Conservation (phyloP, 2,888 invertebrate species). For the Ornithoptera alexandrae region DNA sequence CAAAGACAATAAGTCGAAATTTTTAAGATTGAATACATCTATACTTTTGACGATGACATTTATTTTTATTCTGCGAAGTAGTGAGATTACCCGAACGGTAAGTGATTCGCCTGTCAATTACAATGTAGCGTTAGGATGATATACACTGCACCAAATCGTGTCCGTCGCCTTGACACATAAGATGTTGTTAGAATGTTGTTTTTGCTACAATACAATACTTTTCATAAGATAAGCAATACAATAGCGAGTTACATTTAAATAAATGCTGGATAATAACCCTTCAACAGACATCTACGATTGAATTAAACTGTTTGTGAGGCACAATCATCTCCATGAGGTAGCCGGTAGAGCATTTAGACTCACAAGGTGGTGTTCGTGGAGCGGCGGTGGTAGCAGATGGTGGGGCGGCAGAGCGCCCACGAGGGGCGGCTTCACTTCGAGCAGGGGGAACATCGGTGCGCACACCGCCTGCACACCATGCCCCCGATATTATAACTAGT, state of each 20-base stretch:
- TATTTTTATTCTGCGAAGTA: no score
- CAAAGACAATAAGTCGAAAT: no score
- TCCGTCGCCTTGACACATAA: no score
- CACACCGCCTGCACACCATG: slow-evolving; percentile 67
- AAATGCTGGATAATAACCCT: slow-evolving; percentile 5
- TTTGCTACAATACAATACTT: no score
- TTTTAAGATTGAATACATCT: no score
- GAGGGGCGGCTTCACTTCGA: slow-evolving; percentile 76
- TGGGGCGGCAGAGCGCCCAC: slow-evolving; percentile 76
- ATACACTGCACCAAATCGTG: no score
- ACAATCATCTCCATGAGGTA: slow-evolving; percentile 47
- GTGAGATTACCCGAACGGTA: no score
- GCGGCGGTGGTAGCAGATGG: slow-evolving; percentile 81
- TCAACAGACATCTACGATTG: neutral
- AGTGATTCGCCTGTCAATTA: no score
- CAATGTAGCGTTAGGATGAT: no score
- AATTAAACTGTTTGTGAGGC: slow-evolving; percentile 12
- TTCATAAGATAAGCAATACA: no score
- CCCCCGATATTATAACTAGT: slow-evolving; percentile 25
- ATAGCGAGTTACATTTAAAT: neutral
- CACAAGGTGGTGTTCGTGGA: slow-evolving; percentile 84
- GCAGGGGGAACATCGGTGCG: slow-evolving; percentile 78
- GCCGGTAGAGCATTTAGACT: slow-evolving; percentile 50
- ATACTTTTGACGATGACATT: no score
- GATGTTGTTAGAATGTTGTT: no score